Evolutionary conservation across 1,140 invertebrate genomes (phyloP).

Genomic region (Lutraria rhynchaena): DNA sequence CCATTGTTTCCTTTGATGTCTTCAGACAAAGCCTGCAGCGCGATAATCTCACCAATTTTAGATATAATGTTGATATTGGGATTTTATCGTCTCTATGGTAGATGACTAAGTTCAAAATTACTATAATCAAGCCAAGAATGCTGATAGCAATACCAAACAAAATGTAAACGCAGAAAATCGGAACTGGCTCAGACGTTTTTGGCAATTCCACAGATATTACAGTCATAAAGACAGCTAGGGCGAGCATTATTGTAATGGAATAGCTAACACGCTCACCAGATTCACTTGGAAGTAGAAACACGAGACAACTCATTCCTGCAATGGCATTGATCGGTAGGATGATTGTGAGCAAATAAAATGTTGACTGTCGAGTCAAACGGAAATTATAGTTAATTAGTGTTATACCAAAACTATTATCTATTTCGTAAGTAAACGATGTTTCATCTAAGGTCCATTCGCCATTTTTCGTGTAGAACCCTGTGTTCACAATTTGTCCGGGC

Average conservation of each 20-base stretch:
- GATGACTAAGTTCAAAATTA: conserved; percentile 17
- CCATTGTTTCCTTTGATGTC: not conserved
- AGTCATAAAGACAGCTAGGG: conserved; percentile 85
- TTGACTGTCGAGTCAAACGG: conserved; percentile 56
- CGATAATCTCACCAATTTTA: not conserved
- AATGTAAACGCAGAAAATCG: conserved; percentile 78
- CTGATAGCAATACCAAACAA: conserved; percentile 13
- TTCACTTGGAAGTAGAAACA: conserved; percentile 85
- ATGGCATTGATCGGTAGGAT: conserved; percentile 85
- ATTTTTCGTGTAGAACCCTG: not conserved
- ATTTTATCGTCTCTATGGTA: conserved; percentile 6
- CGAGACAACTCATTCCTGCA: conserved; percentile 83
- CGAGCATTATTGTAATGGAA: conserved; percentile 84
- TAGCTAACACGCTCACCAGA: conserved; percentile 85
- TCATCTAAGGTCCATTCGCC: conserved; percentile 24
- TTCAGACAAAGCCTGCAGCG: not conserved
- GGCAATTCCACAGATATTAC: conserved; percentile 85
- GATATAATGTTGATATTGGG: not conserved
- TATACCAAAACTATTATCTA: not conserved
- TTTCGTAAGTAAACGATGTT: not conserved
- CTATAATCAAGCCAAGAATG: not conserved
- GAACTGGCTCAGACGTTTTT: conserved; percentile 83
- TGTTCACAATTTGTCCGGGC: not conserved
- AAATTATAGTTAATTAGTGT: not conserved
- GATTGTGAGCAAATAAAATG: conserved; percentile 84